These are phyloP conservation scores for Anthrax anthrax DNA, from an alignment of 2,888 invertebrate species.

Conservation along the genomic window DNA sequence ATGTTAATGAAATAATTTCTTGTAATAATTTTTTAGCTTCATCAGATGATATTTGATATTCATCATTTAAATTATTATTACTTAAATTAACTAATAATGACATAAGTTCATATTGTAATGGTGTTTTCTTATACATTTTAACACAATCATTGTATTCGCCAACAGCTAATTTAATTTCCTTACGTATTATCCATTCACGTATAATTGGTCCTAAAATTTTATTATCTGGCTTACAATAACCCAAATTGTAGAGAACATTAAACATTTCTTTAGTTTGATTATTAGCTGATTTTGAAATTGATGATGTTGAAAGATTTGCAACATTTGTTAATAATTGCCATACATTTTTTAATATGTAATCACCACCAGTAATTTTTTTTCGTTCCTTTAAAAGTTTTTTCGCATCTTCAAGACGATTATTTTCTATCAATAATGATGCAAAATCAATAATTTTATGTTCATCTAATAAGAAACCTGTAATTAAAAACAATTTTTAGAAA, in stretches of 20 bases:
- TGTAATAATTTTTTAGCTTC: constrained; percentile 31
- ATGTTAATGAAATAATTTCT: constrained; percentile 24
- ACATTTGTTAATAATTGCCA: constrained; percentile 44
- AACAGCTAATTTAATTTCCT: constrained; percentile 36
- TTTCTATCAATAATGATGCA: constrained; percentile 42
- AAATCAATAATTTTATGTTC: constrained; percentile 51
- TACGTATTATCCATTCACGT: constrained; percentile 43
- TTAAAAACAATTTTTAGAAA: not conserved
- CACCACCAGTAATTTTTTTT: constrained; percentile 34
- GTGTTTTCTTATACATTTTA: constrained; percentile 43
- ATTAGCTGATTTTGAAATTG: constrained; percentile 21
- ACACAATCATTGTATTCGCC: constrained; percentile 39
- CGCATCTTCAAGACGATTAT: constrained; percentile 23
- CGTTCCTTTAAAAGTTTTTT: constrained; percentile 38
- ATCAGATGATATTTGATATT: constrained; percentile 14
- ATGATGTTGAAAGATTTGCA: constrained; percentile 22
- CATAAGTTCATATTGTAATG: constrained; percentile 49
- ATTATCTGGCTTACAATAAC: constrained; percentile 44
- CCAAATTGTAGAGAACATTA: constrained; percentile 35
- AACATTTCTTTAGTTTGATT: constrained; percentile 38
- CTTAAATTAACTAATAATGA: constrained; percentile 27
- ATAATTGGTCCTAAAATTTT: constrained; percentile 47
- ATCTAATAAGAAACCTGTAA: constrained; percentile 42
- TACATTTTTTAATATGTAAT: constrained; percentile 42
- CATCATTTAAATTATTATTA: constrained; percentile 18